Conservation (phyloP, 2,888 invertebrate genomes). For the Apamea crenata region DNA sequence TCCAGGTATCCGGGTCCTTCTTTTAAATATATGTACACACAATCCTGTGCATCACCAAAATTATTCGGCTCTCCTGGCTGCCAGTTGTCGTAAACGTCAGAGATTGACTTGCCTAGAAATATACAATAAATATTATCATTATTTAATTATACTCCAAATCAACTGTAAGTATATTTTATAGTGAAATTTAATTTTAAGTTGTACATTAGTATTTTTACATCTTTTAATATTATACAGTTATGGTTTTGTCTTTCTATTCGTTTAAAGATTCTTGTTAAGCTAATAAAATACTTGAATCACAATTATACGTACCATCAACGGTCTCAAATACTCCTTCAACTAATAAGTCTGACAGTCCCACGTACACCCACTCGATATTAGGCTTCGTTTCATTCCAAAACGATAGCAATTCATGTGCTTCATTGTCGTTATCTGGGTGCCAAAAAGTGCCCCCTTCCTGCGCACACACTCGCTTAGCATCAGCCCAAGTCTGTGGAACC, state of each 20-base stretch:
- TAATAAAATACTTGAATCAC: neutral
- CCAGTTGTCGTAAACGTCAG: conserved; percentile 78
- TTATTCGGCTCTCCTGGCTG: conserved; percentile 80
- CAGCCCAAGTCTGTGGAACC: conserved; percentile 75
- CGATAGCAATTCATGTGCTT: conserved; percentile 70
- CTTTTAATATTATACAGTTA: neutral
- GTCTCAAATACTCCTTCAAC: conserved; percentile 79
- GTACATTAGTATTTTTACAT: neutral
- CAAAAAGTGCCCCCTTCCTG: conserved; percentile 79
- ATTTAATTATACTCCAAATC: neutral
- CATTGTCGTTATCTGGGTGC: conserved; percentile 77
- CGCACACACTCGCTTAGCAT: conserved; percentile 76
- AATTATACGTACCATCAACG: conserved; percentile 67
- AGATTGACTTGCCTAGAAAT: conserved; percentile 75
- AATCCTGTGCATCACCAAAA: conserved; percentile 73
- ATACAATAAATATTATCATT: neutral
- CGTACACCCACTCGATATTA: conserved; percentile 60
- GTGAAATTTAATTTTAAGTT: neutral
- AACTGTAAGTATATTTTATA: neutral
- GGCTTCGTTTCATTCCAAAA: conserved; percentile 73
- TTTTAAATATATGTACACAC: conserved; percentile 65
- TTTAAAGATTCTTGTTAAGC: neutral
- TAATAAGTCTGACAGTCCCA: conserved; percentile 76
- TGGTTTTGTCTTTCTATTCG: neutral
- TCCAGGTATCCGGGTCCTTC: conserved; percentile 68